phyloP scores from a whole-genome alignment of 2,113 vertebrate species.

The Dromas ardeola region DNA sequence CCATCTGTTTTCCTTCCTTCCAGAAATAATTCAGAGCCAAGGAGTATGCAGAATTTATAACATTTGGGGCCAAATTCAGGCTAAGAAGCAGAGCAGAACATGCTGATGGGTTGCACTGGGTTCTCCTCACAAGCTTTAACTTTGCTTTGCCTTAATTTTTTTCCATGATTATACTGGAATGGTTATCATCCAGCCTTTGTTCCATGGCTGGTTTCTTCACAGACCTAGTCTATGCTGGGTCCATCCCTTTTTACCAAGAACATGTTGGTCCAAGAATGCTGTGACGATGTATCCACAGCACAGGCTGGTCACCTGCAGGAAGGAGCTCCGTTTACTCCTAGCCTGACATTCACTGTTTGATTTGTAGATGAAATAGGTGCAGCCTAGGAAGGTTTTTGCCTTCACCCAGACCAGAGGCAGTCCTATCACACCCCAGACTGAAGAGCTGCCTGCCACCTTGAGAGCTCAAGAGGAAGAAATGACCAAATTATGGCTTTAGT shows the following conservation, averaged over 20 bases:
- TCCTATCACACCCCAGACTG: background rate
- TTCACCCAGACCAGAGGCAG: background rate
- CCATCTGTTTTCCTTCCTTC: background rate
- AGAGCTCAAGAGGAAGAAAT: background rate
- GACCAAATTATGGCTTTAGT: background rate
- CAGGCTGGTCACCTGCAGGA: background rate
- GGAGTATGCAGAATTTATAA: background rate
- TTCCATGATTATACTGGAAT: background rate
- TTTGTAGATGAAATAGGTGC: background rate
- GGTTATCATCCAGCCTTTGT: background rate
- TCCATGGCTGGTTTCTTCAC: background rate
- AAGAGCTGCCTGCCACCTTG: background rate
- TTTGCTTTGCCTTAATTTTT: background rate
- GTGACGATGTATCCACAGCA: background rate
- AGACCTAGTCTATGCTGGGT: background rate
- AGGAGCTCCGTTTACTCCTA: background rate
- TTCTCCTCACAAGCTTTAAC: background rate
- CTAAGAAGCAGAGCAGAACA: background rate
- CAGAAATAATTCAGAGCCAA: background rate
- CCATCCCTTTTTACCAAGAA: background rate
- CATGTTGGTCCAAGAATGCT: background rate
- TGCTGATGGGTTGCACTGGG: background rate
- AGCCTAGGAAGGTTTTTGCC: background rate
- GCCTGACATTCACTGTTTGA: background rate
- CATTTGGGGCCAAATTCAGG: background rate